Base-by-base conservation (phyloP, 92 coral and sea anemone genomes). In the Muricea muricata region DNA sequence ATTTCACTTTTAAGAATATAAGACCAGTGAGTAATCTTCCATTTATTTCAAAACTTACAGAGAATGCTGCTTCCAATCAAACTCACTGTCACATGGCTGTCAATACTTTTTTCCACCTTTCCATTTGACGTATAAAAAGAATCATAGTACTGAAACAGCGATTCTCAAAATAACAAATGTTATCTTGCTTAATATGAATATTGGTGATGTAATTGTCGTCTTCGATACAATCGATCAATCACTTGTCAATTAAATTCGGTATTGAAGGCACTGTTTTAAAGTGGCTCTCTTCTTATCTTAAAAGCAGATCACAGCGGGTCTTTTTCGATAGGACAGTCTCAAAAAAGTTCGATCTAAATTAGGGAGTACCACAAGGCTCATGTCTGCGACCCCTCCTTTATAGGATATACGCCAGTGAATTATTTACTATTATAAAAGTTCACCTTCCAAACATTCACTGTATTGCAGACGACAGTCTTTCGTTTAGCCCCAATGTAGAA, bases 231-330 rank as follows among this genome's bases (percentile, higher is more conserved):
- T 89, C 6, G 82, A 61, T 25, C 89, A 85, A 61, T 21, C 60
- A 65, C 8, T 35, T 74, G 13, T 32, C 48, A 32, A n/a, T 39
- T n/a, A 50, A 74, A 47, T 24, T 72, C 35, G 89, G 92, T 24
- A 61, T 84, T 34, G 40, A 28, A 25, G 89, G 67, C 47, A 78
- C 29, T 52, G 89, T 73, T 39, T 78, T 89, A 56, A 21, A 70
- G 21, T 88, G 89, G 92, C 81, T 89, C 31, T 78, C 35, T 75
- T 86, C 90, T 52, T 89, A 89, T 72, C 73, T 78, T 39, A 39
- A 39, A 39, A 11, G 45, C 45, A 39, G 45, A 39, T 39, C 45
- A 20, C 73, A 24, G 28, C 73, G 73, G n/a, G 35, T 65, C 17
- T 65, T 17, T 23, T 26, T 23, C 29, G 15, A 65, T 1, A n/a